phyloP scores from a whole-genome alignment of 2,888 invertebrate genomes.

The Melolontha melolontha region DNA sequence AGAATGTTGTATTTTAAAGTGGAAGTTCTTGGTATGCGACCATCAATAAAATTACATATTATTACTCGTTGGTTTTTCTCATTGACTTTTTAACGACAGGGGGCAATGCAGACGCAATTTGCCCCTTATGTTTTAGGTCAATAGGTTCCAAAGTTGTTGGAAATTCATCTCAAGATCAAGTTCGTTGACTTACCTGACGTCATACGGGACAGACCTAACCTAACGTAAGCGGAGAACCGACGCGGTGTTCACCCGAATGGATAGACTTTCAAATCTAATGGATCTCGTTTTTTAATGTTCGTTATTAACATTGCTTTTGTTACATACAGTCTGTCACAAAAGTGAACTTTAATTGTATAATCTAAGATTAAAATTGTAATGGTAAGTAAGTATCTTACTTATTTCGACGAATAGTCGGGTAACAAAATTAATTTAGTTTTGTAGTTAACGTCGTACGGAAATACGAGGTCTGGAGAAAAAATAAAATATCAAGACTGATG shows the following conservation, averaged over 20 bases:
- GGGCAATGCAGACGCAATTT: conserved; percentile 21
- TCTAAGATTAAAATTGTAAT: too few relatives aligned
- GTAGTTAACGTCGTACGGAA: too few relatives aligned
- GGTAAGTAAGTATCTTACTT: too few relatives aligned
- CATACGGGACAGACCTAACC: conserved; percentile 54
- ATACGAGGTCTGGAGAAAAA: too few relatives aligned
- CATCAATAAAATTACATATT: conserved; percentile 32
- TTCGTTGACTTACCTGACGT: conserved; percentile 43
- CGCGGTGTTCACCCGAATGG: conserved; percentile 34
- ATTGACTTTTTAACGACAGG: conserved; percentile 5
- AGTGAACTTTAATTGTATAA: neutral
- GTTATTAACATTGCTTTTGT: conserved; percentile 5
- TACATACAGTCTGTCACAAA: neutral
- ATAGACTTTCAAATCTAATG: conserved; percentile 52
- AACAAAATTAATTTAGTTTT: too few relatives aligned
- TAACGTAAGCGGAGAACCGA: conserved; percentile 54
- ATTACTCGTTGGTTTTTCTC: conserved; percentile 17
- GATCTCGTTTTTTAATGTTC: conserved; percentile 17
- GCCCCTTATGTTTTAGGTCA: conserved; percentile 39
- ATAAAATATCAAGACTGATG: too few relatives aligned
- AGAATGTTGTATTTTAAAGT: neutral
- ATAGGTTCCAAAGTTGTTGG: conserved; percentile 50
- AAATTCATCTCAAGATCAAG: conserved; percentile 57
- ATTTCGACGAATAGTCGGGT: too few relatives aligned
- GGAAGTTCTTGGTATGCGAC: conserved; percentile 13